Base-by-base conservation (phyloP, 2,797 vertebrate genomes). In the Oophaga sylvatica region DNA sequence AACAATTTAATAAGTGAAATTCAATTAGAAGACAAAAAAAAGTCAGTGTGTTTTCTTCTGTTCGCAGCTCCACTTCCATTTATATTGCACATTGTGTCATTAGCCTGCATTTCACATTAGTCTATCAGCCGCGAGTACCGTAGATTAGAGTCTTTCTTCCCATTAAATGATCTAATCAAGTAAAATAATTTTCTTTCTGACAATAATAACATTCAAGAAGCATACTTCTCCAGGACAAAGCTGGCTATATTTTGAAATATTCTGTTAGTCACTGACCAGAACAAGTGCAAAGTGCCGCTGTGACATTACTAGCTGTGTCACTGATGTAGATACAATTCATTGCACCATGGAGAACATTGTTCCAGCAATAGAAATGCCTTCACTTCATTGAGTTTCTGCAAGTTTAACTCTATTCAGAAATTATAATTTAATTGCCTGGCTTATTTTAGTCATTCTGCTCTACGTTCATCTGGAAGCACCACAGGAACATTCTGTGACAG, bases 161-260 rank as follows among this genome's bases (percentile, higher is more conserved):
- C 48, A 85, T 85, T 89, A 85, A 84, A 75, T 59, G 41, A 88
- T 89, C 83, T 77, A 78, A 89, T 89, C 79, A 89, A 89, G 71
- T 63, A 80, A 84, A 84, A 88, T 84, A 56, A 88, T 88, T 80
- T 84, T 85, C 82, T 63, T 80, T 57, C 65, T 70, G 73, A 76
- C 82, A 84, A 45, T 81, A 88, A 85, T 65, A 88, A n/a, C 77
- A 88, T 81, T 80, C 67, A 85, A 75, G 41, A 75, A 26, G 65
- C 57, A 12, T 81, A 67, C 81, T 81, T 80, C 19, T 56, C 35
- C 65, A 35, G 56, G 71, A 71, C n/a, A 80, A 85, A 29, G 63
- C 35, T 56, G 19, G 31, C 48, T 84, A 19, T 77, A 67, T 84
- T 71, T 63, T 68, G n/a, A 86, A n/a, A 68, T 80, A 59, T 71